These are phyloP conservation scores for Choristoneura fumiferana DNA, from an alignment of 1,140 invertebrate species.

Conservation along the genomic window DNA sequence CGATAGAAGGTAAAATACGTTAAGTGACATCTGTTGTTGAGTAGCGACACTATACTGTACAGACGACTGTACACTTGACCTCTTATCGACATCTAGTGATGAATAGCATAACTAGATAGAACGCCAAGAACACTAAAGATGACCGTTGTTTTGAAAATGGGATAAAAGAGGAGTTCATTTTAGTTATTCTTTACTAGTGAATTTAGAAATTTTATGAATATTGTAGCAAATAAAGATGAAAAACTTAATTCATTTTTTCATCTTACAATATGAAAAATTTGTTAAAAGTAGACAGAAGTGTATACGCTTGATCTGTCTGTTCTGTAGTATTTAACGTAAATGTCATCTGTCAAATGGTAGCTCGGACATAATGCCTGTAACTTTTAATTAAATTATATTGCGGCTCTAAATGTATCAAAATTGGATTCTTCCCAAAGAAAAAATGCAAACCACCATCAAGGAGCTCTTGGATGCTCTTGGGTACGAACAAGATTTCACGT, in stretches of 20 bases:
- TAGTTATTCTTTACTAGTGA: no score
- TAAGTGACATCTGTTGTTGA: neutral
- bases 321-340: neutral
- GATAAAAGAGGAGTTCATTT: no score
- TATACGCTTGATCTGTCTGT: no score
- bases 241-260: no score
- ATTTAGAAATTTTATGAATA: no score
- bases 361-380: slow-evolving; percentile 35
- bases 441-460: slow-evolving; percentile 74
- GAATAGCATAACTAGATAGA: neutral
- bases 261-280: no score
- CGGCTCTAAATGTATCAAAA: slow-evolving; percentile 63
- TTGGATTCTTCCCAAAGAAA: slow-evolving; percentile 59
- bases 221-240: no score
- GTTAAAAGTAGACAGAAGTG: no score
- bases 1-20: no score
- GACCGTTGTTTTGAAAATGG: no score
- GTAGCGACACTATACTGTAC: neutral
- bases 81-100: neutral
- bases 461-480: slow-evolving; percentile 72
- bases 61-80: neutral
- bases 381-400: slow-evolving; percentile 26
- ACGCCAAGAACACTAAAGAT: neutral
- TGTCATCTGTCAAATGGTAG: slow-evolving; percentile 37
- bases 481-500: slow-evolving; percentile 35